Evolutionary conservation across 2,888 invertebrate genomes (phyloP), one percentile per base, ranked within the genome.

Genomic region (Leptothorax acervorum): DNA sequence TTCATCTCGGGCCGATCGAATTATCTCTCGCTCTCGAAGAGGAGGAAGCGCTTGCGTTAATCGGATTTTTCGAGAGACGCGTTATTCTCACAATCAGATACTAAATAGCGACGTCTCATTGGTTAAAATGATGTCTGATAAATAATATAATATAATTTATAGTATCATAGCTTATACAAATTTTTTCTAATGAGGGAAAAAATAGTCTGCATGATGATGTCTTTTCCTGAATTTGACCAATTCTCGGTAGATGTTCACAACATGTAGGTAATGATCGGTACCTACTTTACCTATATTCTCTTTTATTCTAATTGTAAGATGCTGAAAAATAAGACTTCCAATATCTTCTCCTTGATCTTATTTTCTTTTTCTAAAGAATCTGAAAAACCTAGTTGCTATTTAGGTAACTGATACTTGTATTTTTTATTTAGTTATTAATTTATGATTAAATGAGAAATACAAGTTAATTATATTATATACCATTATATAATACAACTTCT

Each of bases 1-100:
- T 42, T 81, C 62, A 68, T 48, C 39, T 45, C 70, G 9, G 3
- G 8, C 51, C 73, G 71, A 71, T 73, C 79, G 60, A 79, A 62
- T 71, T 73, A 60, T 12, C 4, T 51, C 39, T 79, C 48, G 23
- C 39, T 60, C 35, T 66, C 12, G 28, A 3, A 18, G 23, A 4
- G 18, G 9, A 39, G 8, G 28, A n/a, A 78, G 31, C 55, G 70
- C 23, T 65, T 39, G 51, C 8, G n/a, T 78, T 78, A 78, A 68
- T 55, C 70, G 5, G n/a, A 78, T 68, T 78, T 39, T 42, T 42
- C 3, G 1, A 62, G 18, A 62, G 4, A n/a, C 2, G n/a, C 9
- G 48, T 55, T 78, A 55, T 42, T 51, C 18, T 42, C 12, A 23
- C 23, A 23, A 23, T 23, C 23, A 23, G n/a, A 66, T 55, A 55